A percentile compares a stretch with the other conserved stretches of the same genome.
Evolutionary conservation across 1,140 invertebrate genomes (phyloP).

Genomic region (Pemphigus obesinymphae): DNA sequence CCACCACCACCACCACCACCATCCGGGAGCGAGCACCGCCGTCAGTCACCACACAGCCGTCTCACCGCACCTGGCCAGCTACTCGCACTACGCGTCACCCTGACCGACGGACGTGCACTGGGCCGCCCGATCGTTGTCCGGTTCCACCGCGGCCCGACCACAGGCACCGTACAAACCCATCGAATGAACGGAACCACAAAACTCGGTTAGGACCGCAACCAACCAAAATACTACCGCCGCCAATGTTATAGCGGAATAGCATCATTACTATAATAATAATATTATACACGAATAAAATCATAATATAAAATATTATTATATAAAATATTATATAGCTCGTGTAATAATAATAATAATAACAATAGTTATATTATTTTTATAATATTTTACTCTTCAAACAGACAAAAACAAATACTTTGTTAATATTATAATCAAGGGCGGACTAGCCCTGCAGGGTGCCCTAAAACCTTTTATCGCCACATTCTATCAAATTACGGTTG

Average conservation of each 20-base stretch:
- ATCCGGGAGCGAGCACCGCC: background rate
- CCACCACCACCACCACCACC: constrained; percentile 31
- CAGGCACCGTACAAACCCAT: background rate
- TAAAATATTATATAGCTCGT: too few species aligned
- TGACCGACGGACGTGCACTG: constrained; percentile 35
- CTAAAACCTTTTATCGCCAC: too few species aligned
- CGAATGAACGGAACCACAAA: background rate
- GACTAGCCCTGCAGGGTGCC: too few species aligned
- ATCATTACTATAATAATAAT: too few species aligned
- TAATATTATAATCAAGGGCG: too few species aligned
- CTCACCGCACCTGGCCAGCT: constrained; percentile 6
- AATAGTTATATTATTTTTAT: background rate
- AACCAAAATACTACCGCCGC: too few species aligned
- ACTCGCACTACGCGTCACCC: constrained; percentile 36
- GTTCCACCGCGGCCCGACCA: background rate
- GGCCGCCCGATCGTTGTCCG: background rate
- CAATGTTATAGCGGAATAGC: too few species aligned
- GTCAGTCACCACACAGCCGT: constrained; percentile 16
- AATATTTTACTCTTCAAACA: too few species aligned
- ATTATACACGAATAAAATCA: too few species aligned
- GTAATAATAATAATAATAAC: background rate
- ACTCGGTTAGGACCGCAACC: background rate
- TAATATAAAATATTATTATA: too few species aligned
- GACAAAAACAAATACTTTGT: too few species aligned
- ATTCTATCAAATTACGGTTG: too few species aligned